Percentiles rank a stretch among this genome's conserved stretches.
Conservation (phyloP, 2,888 invertebrate genomes). For the Microplitis manilae region DNA sequence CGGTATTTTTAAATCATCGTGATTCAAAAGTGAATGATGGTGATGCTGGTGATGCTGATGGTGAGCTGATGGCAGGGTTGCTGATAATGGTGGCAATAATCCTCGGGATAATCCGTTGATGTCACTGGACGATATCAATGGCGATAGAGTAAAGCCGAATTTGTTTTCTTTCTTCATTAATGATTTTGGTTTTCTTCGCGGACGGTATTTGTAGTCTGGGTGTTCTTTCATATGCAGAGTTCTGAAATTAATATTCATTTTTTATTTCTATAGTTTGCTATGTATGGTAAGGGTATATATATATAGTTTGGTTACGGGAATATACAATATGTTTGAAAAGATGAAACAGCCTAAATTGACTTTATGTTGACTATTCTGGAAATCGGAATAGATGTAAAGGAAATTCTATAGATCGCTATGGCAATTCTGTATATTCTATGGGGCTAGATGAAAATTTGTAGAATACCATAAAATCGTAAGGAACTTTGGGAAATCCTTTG, state of each 20-base stretch:
- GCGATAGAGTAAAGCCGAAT: slow-evolving; percentile 80
- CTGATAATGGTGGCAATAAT: slow-evolving; percentile 69
- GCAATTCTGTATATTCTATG: no score
- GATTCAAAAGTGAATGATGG: slow-evolving; percentile 73
- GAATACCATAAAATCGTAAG: no score
- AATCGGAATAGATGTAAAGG: no score
- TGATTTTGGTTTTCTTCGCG: slow-evolving; percentile 89
- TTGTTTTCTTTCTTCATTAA: slow-evolving; percentile 86
- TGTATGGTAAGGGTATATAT: no score
- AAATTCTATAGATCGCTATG: no score
- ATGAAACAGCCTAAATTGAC: no score
- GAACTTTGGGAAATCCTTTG: no score
- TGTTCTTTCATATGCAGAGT: slow-evolving; percentile 95
- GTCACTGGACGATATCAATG: slow-evolving; percentile 75
- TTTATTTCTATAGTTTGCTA: background rate
- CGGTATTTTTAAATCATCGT: slow-evolving; percentile 78
- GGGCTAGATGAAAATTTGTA: no score
- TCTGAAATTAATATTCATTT: slow-evolving; percentile 72
- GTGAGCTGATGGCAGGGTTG: slow-evolving; percentile 70
- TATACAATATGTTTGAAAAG: no score
- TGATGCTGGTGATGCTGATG: slow-evolving; percentile 72
- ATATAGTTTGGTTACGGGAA: no score
- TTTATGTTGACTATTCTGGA: no score
- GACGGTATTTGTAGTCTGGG: slow-evolving; percentile 93
- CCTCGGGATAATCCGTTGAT: slow-evolving; percentile 64